phyloP scores from a whole-genome alignment of 2,888 invertebrate species.

The Fragum fragum region DNA sequence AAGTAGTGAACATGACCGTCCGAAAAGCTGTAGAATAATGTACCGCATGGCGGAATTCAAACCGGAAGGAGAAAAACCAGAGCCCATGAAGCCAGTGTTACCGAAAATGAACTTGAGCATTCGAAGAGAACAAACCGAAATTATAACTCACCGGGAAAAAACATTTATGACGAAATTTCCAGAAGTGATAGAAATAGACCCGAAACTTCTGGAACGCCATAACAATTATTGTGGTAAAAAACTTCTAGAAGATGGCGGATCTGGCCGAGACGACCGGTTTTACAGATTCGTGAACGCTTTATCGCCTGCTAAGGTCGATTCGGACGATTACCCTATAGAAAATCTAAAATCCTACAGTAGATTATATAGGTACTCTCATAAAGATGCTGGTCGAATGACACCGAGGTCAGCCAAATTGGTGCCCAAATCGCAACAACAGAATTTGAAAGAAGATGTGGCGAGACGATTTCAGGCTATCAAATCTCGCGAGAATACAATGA shows the following conservation, averaged over 20 bases:
- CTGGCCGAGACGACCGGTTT: constrained; percentile 76
- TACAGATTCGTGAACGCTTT: constrained; percentile 69
- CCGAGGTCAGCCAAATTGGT: constrained; percentile 43
- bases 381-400: constrained; percentile 50
- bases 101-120: constrained; percentile 78
- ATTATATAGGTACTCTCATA: constrained; percentile 67
- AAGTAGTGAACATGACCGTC: constrained; percentile 64
- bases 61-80: constrained; percentile 61
- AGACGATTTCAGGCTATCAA: constrained; percentile 63
- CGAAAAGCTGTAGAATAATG: constrained; percentile 74
- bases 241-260: constrained; percentile 69
- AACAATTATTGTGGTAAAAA: constrained; percentile 76
- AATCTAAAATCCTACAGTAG: constrained; percentile 72
- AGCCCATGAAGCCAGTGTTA: constrained; percentile 60
- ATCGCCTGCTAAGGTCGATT: constrained; percentile 66
- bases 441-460: constrained; percentile 57
- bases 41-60: constrained; percentile 76
- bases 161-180: constrained; percentile 81
- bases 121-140: constrained; percentile 79
- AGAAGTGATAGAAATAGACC: constrained; percentile 77
- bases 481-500: constrained; percentile 58
- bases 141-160: constrained; percentile 76
- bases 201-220: constrained; percentile 73
- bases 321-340: constrained; percentile 68
- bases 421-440: constrained; percentile 58